A percentile compares a stretch with the other conserved stretches of the same genome.
Evolutionary conservation across 2,797 vertebrate genomes (phyloP).

Genomic region (Cheracebus regulus): DNA sequence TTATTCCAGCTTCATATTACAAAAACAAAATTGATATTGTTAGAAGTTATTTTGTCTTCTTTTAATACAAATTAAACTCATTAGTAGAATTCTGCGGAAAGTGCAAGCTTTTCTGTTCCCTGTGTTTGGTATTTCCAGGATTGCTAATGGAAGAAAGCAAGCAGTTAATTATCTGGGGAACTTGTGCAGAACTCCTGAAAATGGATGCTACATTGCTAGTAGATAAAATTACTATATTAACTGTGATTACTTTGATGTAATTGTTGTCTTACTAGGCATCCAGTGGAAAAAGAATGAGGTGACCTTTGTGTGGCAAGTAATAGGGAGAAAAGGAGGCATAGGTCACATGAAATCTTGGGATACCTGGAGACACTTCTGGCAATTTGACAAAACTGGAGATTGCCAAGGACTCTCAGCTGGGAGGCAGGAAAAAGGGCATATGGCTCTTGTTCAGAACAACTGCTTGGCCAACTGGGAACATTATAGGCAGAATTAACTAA

Average conservation of each 20-base stretch:
- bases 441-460: neutral
- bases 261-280: neutral
- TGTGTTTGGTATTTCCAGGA: neutral
- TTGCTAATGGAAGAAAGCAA: neutral
- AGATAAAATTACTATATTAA: neutral
- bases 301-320: neutral
- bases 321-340: neutral
- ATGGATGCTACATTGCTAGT: neutral
- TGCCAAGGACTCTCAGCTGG: neutral
- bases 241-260: neutral
- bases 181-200: neutral
- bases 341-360: neutral
- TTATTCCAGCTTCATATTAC: neutral
- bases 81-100: neutral
- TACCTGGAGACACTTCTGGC: neutral
- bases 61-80: slow-evolving; percentile 37
- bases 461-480: neutral
- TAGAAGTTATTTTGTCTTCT: neutral
- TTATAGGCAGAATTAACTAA: neutral
- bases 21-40: neutral
- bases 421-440: neutral
- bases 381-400: neutral
- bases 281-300: neutral
- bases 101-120: neutral
- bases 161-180: neutral